Conservation (phyloP, 2,113 vertebrate species). For the Monopterus albus region DNA sequence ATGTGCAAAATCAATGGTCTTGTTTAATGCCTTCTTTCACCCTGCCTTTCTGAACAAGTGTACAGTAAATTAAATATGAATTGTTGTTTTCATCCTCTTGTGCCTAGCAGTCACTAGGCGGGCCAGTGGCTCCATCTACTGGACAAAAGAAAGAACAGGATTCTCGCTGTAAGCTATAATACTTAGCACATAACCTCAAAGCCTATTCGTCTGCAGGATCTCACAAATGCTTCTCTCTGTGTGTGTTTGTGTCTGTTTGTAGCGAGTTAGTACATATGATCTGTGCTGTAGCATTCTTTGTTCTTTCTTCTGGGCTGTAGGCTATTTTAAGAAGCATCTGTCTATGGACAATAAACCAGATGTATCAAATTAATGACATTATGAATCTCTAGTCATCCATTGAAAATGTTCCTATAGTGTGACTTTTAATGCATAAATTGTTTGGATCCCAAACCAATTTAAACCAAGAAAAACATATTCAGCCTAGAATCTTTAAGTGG, state of each 20-base stretch:
- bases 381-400: neutral
- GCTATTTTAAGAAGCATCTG: neutral
- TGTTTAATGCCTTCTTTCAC: conserved; percentile 10
- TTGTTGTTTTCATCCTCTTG: too few relatives aligned
- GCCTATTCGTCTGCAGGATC: neutral
- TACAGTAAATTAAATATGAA: neutral
- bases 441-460: neutral
- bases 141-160: conserved; percentile 14
- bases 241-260: neutral
- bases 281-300: neutral
- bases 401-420: neutral
- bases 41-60: neutral
- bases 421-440: neutral
- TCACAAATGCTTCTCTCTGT: neutral
- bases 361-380: neutral
- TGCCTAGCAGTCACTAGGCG: neutral
- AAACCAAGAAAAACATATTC: neutral
- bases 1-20: conserved; percentile 1
- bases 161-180: neutral
- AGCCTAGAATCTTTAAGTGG: too few relatives aligned
- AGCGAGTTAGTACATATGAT: neutral
- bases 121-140: conserved; percentile 50
- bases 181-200: neutral
- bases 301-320: too few relatives aligned
- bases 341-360: neutral